Evolutionary conservation across 2,797 vertebrate genomes (phyloP).

Genomic region (Phyllotis vaccarum): DNA sequence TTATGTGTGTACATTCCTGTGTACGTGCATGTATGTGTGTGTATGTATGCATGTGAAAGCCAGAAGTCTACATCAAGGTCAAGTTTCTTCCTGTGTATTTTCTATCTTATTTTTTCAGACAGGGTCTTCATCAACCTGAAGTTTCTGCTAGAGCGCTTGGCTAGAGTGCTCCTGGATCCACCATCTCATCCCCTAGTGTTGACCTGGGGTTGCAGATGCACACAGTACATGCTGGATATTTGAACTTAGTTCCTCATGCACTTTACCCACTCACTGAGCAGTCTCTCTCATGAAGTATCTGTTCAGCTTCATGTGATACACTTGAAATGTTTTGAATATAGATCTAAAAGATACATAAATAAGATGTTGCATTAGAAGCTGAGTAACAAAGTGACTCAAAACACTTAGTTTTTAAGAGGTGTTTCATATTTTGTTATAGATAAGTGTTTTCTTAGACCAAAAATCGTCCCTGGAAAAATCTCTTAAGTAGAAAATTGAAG

Average conservation of each 20-base stretch:
- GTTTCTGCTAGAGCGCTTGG: neutral
- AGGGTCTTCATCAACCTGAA: neutral
- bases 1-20: neutral
- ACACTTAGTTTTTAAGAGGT: conserved; percentile 13
- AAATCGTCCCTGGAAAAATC: conserved; percentile 63
- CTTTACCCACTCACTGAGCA: neutral
- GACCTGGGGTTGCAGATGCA: neutral
- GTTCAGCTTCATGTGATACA: conserved; percentile 36
- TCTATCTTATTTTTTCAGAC: neutral
- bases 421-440: conserved; percentile 58
- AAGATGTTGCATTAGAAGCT: conserved; percentile 35
- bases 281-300: neutral
- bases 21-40: neutral
- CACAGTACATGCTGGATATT: neutral
- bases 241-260: neutral
- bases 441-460: conserved; percentile 44
- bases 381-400: conserved; percentile 40
- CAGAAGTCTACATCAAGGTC: neutral
- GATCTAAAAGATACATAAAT: conserved; percentile 25
- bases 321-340: conserved; percentile 45
- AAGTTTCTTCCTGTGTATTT: neutral
- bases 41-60: neutral
- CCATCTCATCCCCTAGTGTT: neutral
- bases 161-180: neutral
- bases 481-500: conserved; percentile 61